Evolutionary conservation across 2,888 invertebrate genomes (phyloP), one percentile per base, ranked within the genome.

Genomic region (Leptinotarsa haldemani): DNA sequence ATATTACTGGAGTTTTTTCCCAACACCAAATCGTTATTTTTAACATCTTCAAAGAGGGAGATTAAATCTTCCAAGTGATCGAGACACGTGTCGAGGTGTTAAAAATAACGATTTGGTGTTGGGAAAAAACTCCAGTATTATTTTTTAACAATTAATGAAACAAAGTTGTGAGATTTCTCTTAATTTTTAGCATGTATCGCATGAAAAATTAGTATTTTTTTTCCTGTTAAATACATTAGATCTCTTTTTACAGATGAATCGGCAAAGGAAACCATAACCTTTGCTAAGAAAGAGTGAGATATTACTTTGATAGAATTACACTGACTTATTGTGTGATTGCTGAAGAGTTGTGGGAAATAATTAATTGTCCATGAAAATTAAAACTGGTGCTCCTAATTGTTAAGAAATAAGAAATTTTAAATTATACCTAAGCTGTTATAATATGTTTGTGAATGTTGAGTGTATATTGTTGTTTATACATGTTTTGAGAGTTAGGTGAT

Each of bases 231-330:
- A 70, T 67, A 65, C 70, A 74, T 71, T 22, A 65, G 58, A 16
- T 61, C 5, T 61, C n/a, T 30, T 61, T 73, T 83, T 83, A 61
- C 83, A 83, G 83, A 83, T 80, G 63, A 76, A 70, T 76, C 82
- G 79, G 80, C 76, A 83, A 77, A 79, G 79, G 77, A 76, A 80
- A 69, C 83, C 84, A 81, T 83, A 84, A 82, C 82, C 80, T 77
- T 78, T 80, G 71, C 74, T 81, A 71, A 80, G 70, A 74, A 74
- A 75, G 74, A 78, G 78, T 79, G 83, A 83, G 78, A 80, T 83
- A 74, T 80, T 83, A 76, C 78, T 83, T 63, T 75, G 56, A 74
- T 52, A 48, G 47, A 72, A 70, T 69, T 53, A 47, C 47, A 46
- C 22, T 65, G 50, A 58, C 5, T 74, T 18, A 63, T 46, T 66